Percentiles rank a stretch among this genome's conserved stretches.
Conservation (phyloP, 1,140 invertebrate species). For the Oncopeltus fasciatus region DNA sequence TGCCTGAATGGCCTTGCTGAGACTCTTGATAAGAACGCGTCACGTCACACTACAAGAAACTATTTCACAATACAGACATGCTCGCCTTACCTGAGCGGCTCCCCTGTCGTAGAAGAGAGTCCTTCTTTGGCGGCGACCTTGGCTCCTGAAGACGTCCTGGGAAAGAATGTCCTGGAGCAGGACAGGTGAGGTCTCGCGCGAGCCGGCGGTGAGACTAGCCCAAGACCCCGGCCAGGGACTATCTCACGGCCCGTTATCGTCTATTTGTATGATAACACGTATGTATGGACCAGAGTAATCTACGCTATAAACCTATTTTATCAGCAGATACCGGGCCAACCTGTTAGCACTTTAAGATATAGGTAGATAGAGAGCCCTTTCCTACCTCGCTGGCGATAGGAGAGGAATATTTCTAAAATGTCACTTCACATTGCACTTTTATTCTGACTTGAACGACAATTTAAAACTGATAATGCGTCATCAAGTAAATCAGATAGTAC, state of each 20-base stretch:
- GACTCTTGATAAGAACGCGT: background rate
- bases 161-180: no score
- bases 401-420: no score
- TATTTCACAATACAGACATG: background rate
- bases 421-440: no score
- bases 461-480: no score
- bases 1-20: background rate
- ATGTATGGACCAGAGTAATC: constrained; percentile 15
- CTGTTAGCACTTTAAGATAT: background rate
- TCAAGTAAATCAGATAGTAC: no score
- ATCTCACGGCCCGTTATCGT: constrained; percentile 10
- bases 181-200: no score
- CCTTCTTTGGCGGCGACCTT: no score
- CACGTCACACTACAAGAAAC: background rate
- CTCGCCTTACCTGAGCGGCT: background rate
- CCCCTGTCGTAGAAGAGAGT: background rate
- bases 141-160: no score
- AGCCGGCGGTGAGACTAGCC: no score
- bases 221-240: background rate
- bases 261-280: constrained; percentile 18
- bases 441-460: no score
- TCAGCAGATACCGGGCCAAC: background rate
- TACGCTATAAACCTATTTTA: constrained; percentile 13
- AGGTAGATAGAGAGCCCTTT: no score
- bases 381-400: no score